Evolutionary conservation across 2,888 invertebrate species (phyloP).

Genomic region (Doris montereyensis): DNA sequence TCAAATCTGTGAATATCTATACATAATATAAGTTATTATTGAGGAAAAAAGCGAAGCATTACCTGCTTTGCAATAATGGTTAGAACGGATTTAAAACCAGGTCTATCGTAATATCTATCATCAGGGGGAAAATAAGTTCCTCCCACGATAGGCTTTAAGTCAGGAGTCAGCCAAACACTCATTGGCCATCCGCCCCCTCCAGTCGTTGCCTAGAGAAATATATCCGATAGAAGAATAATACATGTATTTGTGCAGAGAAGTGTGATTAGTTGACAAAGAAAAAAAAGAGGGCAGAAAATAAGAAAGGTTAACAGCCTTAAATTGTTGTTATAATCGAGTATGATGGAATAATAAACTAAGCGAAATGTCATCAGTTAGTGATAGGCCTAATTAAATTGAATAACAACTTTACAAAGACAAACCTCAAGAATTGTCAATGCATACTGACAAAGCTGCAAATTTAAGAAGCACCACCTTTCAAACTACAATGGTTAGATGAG

Average conservation of each 20-base stretch:
- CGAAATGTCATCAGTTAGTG: too few species aligned
- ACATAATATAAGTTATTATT: not conserved
- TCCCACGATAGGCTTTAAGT: slow-evolving; percentile 88
- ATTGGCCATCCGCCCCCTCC: slow-evolving; percentile 95
- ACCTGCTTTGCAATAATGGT: slow-evolving; percentile 80
- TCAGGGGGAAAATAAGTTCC: slow-evolving; percentile 95
- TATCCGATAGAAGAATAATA: too few species aligned
- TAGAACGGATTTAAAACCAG: slow-evolving; percentile 87
- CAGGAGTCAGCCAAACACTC: slow-evolving; percentile 94
- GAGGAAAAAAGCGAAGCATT: too few species aligned
- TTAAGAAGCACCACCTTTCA: too few species aligned
- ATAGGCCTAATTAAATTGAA: too few species aligned
- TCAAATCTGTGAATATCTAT: not conserved
- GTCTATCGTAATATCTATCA: slow-evolving; percentile 82
- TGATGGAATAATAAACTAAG: too few species aligned
- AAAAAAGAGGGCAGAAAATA: not conserved
- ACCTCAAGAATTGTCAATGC: too few species aligned
- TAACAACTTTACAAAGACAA: too few species aligned
- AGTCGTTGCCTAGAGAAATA: slow-evolving; percentile 71
- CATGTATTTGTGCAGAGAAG: too few species aligned
- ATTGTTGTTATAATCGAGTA: too few species aligned
- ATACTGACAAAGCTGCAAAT: too few species aligned
- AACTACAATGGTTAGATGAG: not conserved
- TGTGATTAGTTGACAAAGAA: not conserved
- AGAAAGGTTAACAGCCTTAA: not conserved